Evolutionary conservation across 2,113 vertebrate species (phyloP).

Genomic region (Hystrix cristata): DNA sequence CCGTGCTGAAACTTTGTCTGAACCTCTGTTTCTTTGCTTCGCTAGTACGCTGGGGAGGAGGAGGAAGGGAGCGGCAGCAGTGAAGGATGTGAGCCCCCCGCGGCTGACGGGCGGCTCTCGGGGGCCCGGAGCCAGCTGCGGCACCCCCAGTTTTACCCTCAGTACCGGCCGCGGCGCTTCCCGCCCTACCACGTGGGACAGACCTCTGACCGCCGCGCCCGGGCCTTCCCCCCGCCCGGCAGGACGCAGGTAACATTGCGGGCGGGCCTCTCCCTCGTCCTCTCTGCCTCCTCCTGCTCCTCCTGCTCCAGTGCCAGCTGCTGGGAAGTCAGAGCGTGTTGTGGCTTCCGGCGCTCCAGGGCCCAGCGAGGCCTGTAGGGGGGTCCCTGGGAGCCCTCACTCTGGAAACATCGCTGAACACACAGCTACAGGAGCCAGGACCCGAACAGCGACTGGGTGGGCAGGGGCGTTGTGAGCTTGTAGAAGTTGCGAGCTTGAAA

Average conservation of each 20-base stretch:
- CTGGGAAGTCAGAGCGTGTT: conserved; percentile 58
- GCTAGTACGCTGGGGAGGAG: conserved; percentile 76
- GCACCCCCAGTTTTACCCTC: conserved; percentile 66
- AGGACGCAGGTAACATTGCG: conserved; percentile 83
- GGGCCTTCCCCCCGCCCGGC: conserved; percentile 83
- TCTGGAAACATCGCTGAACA: not conserved
- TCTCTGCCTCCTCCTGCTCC: conserved; percentile 76
- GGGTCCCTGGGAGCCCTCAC: not conserved
- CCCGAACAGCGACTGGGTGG: not conserved
- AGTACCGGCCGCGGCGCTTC: conserved; percentile 66
- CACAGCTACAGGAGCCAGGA: not conserved
- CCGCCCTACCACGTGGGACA: conserved; percentile 77
- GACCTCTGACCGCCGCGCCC: conserved; percentile 78
- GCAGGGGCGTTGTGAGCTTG: not conserved
- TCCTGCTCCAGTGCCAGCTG: conserved; percentile 72
- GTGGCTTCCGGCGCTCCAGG: conserved; percentile 19
- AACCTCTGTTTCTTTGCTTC: conserved; percentile 82
- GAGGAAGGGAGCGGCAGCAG: conserved; percentile 86
- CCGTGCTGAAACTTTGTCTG: conserved; percentile 61
- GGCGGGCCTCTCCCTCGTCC: conserved; percentile 71
- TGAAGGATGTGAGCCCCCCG: conserved; percentile 78
- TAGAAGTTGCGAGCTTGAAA: not conserved
- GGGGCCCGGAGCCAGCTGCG: conserved; percentile 56
- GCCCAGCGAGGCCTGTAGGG: not conserved
- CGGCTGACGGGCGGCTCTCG: conserved; percentile 79